Percentiles rank a stretch among this genome's conserved stretches.
Conservation (phyloP, 2,113 vertebrate species). For the Sinocyclocheilus maitianheensis region DNA sequence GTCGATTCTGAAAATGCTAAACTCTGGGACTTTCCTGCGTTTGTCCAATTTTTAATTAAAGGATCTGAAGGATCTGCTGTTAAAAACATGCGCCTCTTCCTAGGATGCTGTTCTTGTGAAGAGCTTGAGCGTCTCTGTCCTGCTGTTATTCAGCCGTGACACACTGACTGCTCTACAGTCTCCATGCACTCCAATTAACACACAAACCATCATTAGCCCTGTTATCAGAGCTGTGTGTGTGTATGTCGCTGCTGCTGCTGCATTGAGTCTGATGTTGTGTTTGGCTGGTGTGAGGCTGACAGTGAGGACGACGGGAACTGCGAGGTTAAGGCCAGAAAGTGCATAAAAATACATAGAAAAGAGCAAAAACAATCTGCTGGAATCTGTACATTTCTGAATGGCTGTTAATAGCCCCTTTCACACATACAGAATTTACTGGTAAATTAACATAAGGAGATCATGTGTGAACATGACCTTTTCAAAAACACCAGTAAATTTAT, state of each 20-base stretch:
- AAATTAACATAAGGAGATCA: too few relatives aligned
- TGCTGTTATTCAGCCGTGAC: conserved; percentile 11
- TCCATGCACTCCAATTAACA: conserved; percentile 79
- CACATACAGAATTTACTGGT: too few relatives aligned
- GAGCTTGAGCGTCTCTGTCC: background rate
- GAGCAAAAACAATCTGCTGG: too few relatives aligned
- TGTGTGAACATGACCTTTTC: too few relatives aligned
- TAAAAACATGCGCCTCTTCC: conserved; percentile 47
- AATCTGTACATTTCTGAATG: too few relatives aligned
- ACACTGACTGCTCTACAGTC: conserved; percentile 42
- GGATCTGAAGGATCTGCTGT: background rate
- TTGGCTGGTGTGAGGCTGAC: background rate
- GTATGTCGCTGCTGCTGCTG: background rate
- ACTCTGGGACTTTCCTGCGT: background rate
- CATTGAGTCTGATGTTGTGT: background rate
- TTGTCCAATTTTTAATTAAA: background rate
- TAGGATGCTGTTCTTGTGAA: conserved; percentile 34
- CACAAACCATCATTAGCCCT: conserved; percentile 78
- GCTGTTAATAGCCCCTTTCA: too few relatives aligned
- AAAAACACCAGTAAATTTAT: too few relatives aligned
- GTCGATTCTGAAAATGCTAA: background rate
- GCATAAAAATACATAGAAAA: too few relatives aligned
- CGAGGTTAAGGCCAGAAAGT: background rate
- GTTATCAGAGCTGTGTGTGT: conserved; percentile 63
- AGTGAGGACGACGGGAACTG: background rate